Percentiles rank a stretch among this genome's conserved stretches.
Evolutionary conservation across 2,888 invertebrate species (phyloP).

Genomic region (Stenurella melanura): DNA sequence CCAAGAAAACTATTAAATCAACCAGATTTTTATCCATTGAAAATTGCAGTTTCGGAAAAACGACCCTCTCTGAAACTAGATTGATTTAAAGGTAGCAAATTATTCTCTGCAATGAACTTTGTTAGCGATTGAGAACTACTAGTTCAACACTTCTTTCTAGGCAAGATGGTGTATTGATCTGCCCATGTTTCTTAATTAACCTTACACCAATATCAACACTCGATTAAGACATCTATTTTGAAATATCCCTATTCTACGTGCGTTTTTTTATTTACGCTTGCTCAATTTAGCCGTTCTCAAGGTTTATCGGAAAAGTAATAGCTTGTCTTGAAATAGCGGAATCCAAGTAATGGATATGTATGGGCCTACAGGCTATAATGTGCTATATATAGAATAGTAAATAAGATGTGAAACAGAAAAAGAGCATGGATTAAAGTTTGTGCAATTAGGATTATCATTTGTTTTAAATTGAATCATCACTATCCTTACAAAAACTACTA

Average conservation of each 20-base stretch:
- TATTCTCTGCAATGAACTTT: no score
- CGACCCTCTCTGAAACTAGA: no score
- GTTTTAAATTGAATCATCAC: neutral
- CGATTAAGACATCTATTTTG: neutral
- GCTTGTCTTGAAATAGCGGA: neutral
- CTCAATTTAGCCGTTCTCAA: neutral
- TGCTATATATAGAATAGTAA: neutral
- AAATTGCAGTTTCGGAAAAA: no score
- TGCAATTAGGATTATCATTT: neutral
- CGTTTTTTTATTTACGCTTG: neutral
- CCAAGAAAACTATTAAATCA: no score
- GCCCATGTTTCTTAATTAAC: no score
- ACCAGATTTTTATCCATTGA: no score
- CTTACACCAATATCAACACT: no score
- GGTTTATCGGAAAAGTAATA: conserved; percentile 2
- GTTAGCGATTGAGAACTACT: no score
- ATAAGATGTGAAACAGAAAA: neutral
- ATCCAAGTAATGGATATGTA: neutral
- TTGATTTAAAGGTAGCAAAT: no score
- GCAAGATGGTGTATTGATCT: no score
- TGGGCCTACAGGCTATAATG: neutral
- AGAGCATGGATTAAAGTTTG: neutral
- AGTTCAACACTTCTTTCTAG: no score
- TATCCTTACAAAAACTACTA: no score
- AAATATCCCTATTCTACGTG: neutral